phyloP scores from a whole-genome alignment of 1,140 invertebrate species.

The Drosophila baimaii region DNA sequence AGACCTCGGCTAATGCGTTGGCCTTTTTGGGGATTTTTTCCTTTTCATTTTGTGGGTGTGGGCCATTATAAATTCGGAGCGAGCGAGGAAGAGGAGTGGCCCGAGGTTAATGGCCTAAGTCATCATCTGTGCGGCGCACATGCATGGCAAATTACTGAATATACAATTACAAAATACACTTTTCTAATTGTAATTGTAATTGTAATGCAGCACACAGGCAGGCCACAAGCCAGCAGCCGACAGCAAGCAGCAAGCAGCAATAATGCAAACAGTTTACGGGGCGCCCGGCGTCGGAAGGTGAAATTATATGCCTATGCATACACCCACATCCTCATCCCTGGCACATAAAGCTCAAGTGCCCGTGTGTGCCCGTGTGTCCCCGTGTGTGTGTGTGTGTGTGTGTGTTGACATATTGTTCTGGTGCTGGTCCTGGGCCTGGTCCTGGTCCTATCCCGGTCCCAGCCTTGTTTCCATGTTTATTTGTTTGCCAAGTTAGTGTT shows the following conservation, averaged over 20 bases:
- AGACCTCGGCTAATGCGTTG: constrained; percentile 24
- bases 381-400: constrained; percentile 70
- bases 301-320: constrained; percentile 80
- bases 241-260: constrained; percentile 40
- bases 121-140: constrained; percentile 51
- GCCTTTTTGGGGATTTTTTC: constrained; percentile 14
- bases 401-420: constrained; percentile 76
- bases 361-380: constrained; percentile 65
- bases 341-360: constrained; percentile 53
- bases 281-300: constrained; percentile 67
- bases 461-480: constrained; percentile 75
- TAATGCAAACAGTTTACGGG: constrained; percentile 79
- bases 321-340: constrained; percentile 14
- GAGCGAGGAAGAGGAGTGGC: constrained; percentile 20
- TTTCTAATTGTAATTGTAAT: constrained; percentile 82
- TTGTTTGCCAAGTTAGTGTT: constrained; percentile 83
- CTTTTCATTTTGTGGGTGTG: constrained; percentile 21
- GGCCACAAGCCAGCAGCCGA: constrained; percentile 21
- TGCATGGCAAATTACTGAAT: constrained; percentile 70
- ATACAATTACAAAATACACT: constrained; percentile 80
- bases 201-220: constrained; percentile 76
- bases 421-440: constrained; percentile 16
- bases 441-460: constrained; percentile 3
- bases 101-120: constrained; percentile 53
- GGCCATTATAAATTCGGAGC: constrained; percentile 7